Base-by-base conservation (phyloP, 1,140 invertebrate species). In the Caenorhabditis brenneri region DNA sequence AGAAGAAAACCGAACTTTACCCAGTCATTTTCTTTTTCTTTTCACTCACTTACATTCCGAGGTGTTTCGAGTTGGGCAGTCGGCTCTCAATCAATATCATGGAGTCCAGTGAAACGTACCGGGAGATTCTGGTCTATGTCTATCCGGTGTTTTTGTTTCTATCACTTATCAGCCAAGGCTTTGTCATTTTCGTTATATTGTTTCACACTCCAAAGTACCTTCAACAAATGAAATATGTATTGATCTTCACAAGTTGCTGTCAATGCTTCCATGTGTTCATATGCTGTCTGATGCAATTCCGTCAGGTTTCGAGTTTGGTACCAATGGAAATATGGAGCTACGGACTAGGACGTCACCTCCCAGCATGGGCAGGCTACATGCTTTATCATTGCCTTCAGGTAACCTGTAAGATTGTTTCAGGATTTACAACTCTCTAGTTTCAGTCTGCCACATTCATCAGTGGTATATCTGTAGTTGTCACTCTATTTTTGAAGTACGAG, bases 301-400 rank as follows among this genome's bases (percentile, higher is more conserved):
- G 65, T 15, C 65, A 74, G 24, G 65, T 74, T 10, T 74, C 65
- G 2, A 42, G 15, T 24, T 4, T 24, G 0, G n/a, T 16, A 0
- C 65, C 65, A 15, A 74, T 74, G 16, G 36, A 74, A 74, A 24
- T 74, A 10, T 74, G 65, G 65, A 42, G 33, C 10, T 74, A 74
- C 10, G 65, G 65, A 19, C 5, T 27, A 12, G 65, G 65, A 2
- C 36, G 36, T n/a, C 22, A 74, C 46, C 24, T 74, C 1, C 19
- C n/a, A 42, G 65, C 65, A 0, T 46, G 19, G 22, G 24, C 46
- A 24, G 65, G 65, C 27, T 74, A 74, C 24, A 22, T 9, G 9
- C 27, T 74, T 0, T 74, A 74, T 74, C 65, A 74, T 74, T 5
- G 42, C 1, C 6, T 74, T 6, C 65, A 74, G 22, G 65, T 74